Conservation (phyloP, 2,113 vertebrate genomes). For the Triplophysa siluroides region DNA sequence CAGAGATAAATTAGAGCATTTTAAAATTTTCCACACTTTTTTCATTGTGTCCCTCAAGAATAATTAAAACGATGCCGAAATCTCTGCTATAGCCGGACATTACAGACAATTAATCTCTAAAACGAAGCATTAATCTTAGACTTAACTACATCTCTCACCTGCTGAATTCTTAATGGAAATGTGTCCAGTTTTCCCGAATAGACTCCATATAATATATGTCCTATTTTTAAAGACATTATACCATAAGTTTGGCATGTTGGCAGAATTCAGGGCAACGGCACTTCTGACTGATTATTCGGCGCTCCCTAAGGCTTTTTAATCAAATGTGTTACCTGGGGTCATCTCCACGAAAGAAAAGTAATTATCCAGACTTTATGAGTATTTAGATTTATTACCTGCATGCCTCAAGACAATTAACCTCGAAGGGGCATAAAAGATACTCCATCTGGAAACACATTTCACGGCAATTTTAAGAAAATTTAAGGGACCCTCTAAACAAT, state of each 20-base stretch:
- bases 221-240: slow-evolving; percentile 27
- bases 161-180: slow-evolving; percentile 31
- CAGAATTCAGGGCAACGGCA: slow-evolving; percentile 3
- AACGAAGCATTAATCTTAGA: slow-evolving; percentile 2
- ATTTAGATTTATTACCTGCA: slow-evolving; percentile 29
- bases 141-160: slow-evolving; percentile 9
- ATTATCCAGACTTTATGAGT: slow-evolving; percentile 16
- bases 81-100: background rate
- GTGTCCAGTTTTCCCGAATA: slow-evolving; percentile 13
- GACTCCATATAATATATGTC: slow-evolving; percentile 5
- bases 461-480: background rate
- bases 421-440: background rate
- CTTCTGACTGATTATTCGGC: slow-evolving; percentile 16
- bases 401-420: slow-evolving; percentile 17
- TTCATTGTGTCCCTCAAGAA: background rate
- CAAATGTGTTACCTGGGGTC: slow-evolving; percentile 30
- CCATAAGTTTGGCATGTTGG: slow-evolving; percentile 9
- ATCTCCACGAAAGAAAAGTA: background rate
- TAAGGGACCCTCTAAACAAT: background rate
- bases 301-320: slow-evolving; percentile 6
- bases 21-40: background rate
- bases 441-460: background rate
- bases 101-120: background rate
- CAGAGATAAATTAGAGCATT: background rate
- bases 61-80: background rate